These are phyloP conservation scores for Scomberomorus guttatus DNA, from an alignment of 2,797 vertebrate species.

Conservation along the genomic window DNA sequence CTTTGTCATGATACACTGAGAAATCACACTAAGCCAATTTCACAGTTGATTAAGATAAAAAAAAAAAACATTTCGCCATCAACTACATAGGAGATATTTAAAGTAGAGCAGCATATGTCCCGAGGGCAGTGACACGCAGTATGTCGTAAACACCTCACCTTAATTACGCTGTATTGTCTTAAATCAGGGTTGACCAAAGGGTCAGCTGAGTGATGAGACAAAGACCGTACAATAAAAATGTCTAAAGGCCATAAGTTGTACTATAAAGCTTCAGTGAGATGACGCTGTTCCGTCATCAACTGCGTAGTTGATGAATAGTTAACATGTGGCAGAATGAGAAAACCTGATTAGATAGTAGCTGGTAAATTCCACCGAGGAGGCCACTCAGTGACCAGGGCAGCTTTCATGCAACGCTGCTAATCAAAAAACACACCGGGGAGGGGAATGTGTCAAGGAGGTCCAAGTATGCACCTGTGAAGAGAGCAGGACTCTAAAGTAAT, in stretches of 20 bases:
- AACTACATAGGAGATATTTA: slow-evolving; percentile 31
- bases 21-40: slow-evolving; percentile 48
- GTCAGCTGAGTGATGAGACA: slow-evolving; percentile 10
- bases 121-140: neutral
- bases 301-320: slow-evolving; percentile 44
- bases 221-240: slow-evolving; percentile 31
- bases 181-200: slow-evolving; percentile 19
- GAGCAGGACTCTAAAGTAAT: slow-evolving; percentile 28
- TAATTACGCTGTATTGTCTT: slow-evolving; percentile 15
- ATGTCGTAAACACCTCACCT: slow-evolving; percentile 33
- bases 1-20: slow-evolving; percentile 13
- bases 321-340: slow-evolving; percentile 43
- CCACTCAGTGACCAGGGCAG: slow-evolving; percentile 47
- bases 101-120: slow-evolving; percentile 31
- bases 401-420: slow-evolving; percentile 80
- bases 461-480: slow-evolving; percentile 58
- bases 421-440: slow-evolving; percentile 81
- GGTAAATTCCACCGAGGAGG: slow-evolving; percentile 76
- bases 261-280: slow-evolving; percentile 20
- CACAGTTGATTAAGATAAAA: slow-evolving; percentile 40
- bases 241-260: neutral
- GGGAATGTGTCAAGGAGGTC: slow-evolving; percentile 80
- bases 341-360: slow-evolving; percentile 80
- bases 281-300: slow-evolving; percentile 17
- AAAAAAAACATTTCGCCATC: slow-evolving; percentile 39